Evolutionary conservation across 1,140 invertebrate genomes (phyloP).

Genomic region (Vanessa tameamea): DNA sequence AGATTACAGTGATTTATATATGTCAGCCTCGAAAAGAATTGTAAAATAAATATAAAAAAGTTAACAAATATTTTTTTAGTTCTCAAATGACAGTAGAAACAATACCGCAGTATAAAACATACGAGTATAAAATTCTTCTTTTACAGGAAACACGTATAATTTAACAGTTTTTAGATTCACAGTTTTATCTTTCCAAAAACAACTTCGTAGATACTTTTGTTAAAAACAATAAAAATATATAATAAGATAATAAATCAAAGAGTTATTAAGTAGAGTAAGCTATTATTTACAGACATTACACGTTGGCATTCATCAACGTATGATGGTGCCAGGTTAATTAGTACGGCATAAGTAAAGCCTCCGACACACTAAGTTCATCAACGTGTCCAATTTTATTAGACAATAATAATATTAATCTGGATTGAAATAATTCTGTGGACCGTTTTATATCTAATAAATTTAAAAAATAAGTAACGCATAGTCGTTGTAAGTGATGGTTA

Average conservation of each 20-base stretch:
- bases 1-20: too few relatives aligned
- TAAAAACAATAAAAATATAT: conserved; percentile 11
- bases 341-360: conserved; percentile 3
- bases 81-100: too few relatives aligned
- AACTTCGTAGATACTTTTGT: neutral
- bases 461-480: too few relatives aligned
- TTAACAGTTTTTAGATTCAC: too few relatives aligned
- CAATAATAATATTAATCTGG: neutral
- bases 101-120: too few relatives aligned
- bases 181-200: neutral
- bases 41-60: neutral
- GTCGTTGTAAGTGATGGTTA: too few relatives aligned
- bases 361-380: neutral
- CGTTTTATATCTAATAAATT: too few relatives aligned
- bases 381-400: neutral
- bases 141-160: neutral
- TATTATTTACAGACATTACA: conserved; percentile 35
- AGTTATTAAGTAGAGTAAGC: conserved; percentile 17
- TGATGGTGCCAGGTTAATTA: conserved; percentile 31
- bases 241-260: conserved; percentile 32
- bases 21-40: neutral
- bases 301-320: conserved; percentile 21
- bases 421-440: too few relatives aligned
- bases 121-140: neutral
- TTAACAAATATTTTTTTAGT: too few relatives aligned